Base-by-base conservation (phyloP, 2,888 invertebrate species). In the Clivina fossor region DNA sequence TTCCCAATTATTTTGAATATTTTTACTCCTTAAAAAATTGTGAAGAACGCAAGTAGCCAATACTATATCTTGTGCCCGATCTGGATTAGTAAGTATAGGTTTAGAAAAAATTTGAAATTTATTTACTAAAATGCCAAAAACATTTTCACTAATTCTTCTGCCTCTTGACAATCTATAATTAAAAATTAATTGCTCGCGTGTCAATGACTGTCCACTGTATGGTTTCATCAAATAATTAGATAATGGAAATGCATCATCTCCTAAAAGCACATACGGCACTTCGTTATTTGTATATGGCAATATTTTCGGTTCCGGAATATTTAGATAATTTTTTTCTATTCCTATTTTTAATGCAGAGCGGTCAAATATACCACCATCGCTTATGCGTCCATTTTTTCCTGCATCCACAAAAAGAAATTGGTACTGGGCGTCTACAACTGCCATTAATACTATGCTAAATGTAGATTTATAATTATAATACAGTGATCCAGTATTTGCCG, bases 161-260 rank as follows among this genome's bases (percentile, higher is more conserved):
- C 60, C 60, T 22, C 63, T 49, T 9, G 58, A 60, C 37, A 63
- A 43, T 19, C 65, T 22, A 38, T 63, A 62, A 46, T 61, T 63
- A 41, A 60, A 63, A 37, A 62, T 49, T 40, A 60, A 60, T 41
- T 59, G 30, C 51, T 55, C 24, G 5, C 43, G 8, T 54, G 22
- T 26, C 11, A 46, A 26, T 9, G 24, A 5, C 28, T 43, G 30
- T 11, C 16, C n/a, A n/a, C 35, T 1, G 11, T 56, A 61, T 20
- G 61, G 61, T 43, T 64, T 65, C 54, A 62, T 59, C 30, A 63
- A 37, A 30, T 61, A 55, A 2, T 24, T 8, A 41, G 49, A 57
- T 20, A 65, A 35, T 9, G 60, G 55, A 60, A 65, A 65, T 28
- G 64, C 64, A 35, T 62, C 63, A 43, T 65, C 64, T 13, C 40